These are phyloP conservation scores for Boloria selene DNA, from an alignment of 2,888 invertebrate genomes.

Conservation along the genomic window DNA sequence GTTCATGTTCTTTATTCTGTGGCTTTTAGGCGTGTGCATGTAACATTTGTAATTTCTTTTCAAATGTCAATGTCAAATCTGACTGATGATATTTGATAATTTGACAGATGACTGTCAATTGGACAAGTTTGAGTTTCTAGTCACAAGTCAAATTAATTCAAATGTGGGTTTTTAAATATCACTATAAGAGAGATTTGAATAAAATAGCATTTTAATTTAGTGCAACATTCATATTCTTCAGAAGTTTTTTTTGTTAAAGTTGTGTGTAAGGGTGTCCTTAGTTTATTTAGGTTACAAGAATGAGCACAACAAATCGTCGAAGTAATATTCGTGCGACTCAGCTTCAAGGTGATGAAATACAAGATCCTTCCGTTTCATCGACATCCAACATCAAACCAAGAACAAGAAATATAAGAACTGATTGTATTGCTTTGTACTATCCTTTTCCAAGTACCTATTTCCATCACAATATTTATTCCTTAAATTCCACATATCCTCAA, in stretches of 20 bases:
- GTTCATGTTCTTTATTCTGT: too few relatives aligned
- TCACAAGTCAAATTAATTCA: slow-evolving; percentile 16
- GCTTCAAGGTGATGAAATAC: slow-evolving; percentile 64
- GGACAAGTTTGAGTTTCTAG: slow-evolving; percentile 10
- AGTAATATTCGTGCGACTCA: slow-evolving; percentile 28
- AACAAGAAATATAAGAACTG: slow-evolving; percentile 54
- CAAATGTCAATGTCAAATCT: background rate
- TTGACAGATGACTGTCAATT: slow-evolving; percentile 4
- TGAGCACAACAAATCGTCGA: slow-evolving; percentile 19
- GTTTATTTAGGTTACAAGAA: slow-evolving; percentile 20
- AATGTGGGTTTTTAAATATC: slow-evolving; percentile 9
- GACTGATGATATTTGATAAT: background rate
- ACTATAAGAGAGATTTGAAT: slow-evolving; percentile 10
- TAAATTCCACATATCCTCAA: background rate
- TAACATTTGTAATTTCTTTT: too few relatives aligned
- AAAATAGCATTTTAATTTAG: slow-evolving; percentile 4
- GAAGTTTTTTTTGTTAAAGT: background rate
- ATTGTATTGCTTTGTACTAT: slow-evolving; percentile 59
- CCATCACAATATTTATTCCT: background rate
- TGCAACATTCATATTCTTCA: background rate
- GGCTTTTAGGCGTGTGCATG: too few relatives aligned
- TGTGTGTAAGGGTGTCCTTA: background rate
- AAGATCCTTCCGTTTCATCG: slow-evolving; percentile 71
- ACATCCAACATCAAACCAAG: slow-evolving; percentile 61
- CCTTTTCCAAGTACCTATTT: slow-evolving; percentile 65